phyloP scores from a whole-genome alignment of 2,113 vertebrate genomes.

The Zosterops japonicus region DNA sequence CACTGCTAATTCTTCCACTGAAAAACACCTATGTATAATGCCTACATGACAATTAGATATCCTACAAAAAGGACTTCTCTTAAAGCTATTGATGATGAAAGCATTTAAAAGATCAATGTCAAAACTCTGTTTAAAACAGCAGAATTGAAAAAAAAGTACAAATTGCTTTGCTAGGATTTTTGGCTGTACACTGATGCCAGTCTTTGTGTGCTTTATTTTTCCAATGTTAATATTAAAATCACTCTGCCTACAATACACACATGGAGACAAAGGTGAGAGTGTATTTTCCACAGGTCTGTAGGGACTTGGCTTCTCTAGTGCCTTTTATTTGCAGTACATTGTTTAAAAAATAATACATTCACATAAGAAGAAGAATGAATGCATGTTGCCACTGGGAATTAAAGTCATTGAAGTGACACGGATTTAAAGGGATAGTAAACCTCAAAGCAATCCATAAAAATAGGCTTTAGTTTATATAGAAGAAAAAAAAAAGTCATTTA shows the following conservation, averaged over 20 bases:
- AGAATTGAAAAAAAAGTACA: background rate
- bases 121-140: background rate
- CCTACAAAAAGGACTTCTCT: background rate
- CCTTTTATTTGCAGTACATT: background rate
- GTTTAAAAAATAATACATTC: slow-evolving; percentile 29
- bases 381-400: background rate
- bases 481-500: background rate
- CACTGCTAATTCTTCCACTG: background rate
- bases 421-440: background rate
- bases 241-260: background rate
- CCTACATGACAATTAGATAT: background rate
- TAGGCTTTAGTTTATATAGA: background rate
- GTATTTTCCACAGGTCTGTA: background rate
- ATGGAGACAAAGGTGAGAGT: background rate
- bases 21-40: background rate
- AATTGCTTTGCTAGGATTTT: background rate
- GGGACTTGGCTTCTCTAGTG: background rate
- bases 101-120: background rate
- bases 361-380: background rate
- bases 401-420: background rate
- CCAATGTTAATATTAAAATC: background rate
- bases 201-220: background rate
- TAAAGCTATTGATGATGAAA: background rate
- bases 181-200: background rate
- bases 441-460: background rate